Base-by-base conservation (phyloP, 2,888 invertebrate genomes). In the Tiliacea aurago region DNA sequence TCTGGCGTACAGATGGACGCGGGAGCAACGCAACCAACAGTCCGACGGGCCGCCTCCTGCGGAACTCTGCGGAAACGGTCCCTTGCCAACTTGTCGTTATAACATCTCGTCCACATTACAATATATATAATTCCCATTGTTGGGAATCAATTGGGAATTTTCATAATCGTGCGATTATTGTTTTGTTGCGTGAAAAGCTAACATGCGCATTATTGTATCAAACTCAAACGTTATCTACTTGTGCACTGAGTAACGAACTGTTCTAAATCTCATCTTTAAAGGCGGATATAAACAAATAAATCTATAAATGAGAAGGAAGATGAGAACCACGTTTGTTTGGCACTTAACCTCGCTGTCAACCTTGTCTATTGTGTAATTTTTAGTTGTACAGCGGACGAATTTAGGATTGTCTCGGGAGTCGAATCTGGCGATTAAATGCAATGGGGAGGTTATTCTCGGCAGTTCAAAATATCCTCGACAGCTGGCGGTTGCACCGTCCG, bases 1-100 rank as follows among this genome's bases (percentile, higher is more conserved):
- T 83, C 70, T 75, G 37, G 88, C 73, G 64, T 90, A 78, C 88
- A 77, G 83, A 88, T 84, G 80, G 78, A 78, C 72, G 61, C 62
- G 63, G 67, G 53, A 62, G 43, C 68, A 49, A 53, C 64, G 76
- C 65, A 63, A 66, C 81, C 80, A 80, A 80, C 81, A 77, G 80
- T 72, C 80, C 70, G 84, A 59, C 77, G 77, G 81, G 70, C 81
- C 81, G 76, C 75, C 80, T 76, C 71, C 78, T 86, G 80, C 85
- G 73, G 80, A 80, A 66, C 87, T 78, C 73, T 76, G 80, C 85
- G 85, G 79, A 76, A 83, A 18, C 70, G 65, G 73, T 74, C 75
- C 75, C 69, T 73, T 88, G 87, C 87, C 88, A 87, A 87, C 82
- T 87, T 84, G 86, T 86, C 86, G 78, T 79, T 87, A 84, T 79